phyloP scores from a whole-genome alignment of 2,113 vertebrate genomes.

The Sprattus sprattus region DNA sequence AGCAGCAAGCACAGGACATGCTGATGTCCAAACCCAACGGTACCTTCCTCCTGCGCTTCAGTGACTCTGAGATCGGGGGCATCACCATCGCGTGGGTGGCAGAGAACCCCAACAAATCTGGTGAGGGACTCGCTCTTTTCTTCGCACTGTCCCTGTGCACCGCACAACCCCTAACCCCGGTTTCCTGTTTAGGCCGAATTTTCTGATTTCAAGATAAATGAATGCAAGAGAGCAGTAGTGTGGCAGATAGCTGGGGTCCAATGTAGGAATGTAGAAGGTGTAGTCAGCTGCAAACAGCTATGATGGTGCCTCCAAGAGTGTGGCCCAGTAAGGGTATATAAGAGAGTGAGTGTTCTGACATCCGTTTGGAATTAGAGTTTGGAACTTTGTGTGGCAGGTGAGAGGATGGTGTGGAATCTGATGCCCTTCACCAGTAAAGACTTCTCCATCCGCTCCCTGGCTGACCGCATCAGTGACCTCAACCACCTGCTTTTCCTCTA shows the following conservation, averaged over 20 bases:
- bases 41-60: constrained; percentile 93
- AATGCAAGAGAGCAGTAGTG: too few species aligned
- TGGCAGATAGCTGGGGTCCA: too few species aligned
- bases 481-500: constrained; percentile 95
- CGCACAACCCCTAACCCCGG: too few species aligned
- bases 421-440: constrained; percentile 99
- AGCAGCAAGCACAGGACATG: constrained; percentile 93
- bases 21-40: constrained; percentile 92
- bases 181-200: too few species aligned
- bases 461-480: constrained; percentile 95
- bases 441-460: constrained; percentile 96
- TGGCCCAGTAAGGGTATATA: too few species aligned
- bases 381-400: constrained; percentile 70
- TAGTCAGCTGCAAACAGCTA: too few species aligned
- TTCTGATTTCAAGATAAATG: too few species aligned
- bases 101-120: constrained; percentile 77
- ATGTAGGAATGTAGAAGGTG: too few species aligned
- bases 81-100: constrained; percentile 95
- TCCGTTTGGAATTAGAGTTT: too few species aligned
- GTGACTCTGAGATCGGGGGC: constrained; percentile 93
- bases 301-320: too few species aligned
- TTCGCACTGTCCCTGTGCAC: too few species aligned
- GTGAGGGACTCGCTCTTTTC: constrained; percentile 45
- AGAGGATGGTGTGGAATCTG: constrained; percentile 98
- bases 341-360: too few species aligned